These are phyloP conservation scores for Temnothorax nylanderi DNA, from an alignment of 1,140 invertebrate genomes.

Conservation along the genomic window DNA sequence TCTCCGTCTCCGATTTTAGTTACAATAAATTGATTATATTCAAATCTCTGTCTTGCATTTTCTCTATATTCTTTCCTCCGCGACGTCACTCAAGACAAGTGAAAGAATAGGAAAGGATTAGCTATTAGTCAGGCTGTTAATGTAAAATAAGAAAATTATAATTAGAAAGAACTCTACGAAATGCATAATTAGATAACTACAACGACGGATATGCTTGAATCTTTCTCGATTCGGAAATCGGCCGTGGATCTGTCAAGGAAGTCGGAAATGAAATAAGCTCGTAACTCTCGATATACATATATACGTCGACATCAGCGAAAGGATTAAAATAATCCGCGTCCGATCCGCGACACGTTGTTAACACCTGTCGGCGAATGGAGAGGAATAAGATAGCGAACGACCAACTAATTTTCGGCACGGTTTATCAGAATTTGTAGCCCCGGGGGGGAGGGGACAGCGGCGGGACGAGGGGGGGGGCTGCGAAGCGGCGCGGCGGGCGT, in stretches of 20 bases:
- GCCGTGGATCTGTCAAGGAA: not conserved
- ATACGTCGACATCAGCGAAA: not conserved
- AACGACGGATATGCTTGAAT: not conserved
- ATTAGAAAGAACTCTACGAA: not conserved
- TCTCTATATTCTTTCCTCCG: not conserved
- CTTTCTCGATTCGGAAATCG: not conserved
- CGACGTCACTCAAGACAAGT: not conserved
- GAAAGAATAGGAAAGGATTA: not conserved
- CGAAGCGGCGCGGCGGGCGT: not conserved
- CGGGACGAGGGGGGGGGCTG: not conserved
- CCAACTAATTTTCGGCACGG: constrained; percentile 25
- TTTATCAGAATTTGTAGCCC: constrained; percentile 52
- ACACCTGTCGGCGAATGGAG: not conserved
- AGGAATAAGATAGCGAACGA: constrained; percentile 42
- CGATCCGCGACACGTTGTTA: not conserved
- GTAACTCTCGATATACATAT: not conserved
- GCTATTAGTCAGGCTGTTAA: not conserved
- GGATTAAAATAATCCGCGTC: constrained; percentile 20
- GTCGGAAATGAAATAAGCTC: not conserved
- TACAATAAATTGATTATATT: constrained; percentile 18
- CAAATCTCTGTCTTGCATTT: not conserved
- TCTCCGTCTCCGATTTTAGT: not conserved
- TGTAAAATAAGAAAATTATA: not conserved
- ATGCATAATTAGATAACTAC: not conserved
- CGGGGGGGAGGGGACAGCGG: not conserved